Evolutionary conservation across 2,113 vertebrate genomes (phyloP).

Genomic region (Hucho hucho): DNA sequence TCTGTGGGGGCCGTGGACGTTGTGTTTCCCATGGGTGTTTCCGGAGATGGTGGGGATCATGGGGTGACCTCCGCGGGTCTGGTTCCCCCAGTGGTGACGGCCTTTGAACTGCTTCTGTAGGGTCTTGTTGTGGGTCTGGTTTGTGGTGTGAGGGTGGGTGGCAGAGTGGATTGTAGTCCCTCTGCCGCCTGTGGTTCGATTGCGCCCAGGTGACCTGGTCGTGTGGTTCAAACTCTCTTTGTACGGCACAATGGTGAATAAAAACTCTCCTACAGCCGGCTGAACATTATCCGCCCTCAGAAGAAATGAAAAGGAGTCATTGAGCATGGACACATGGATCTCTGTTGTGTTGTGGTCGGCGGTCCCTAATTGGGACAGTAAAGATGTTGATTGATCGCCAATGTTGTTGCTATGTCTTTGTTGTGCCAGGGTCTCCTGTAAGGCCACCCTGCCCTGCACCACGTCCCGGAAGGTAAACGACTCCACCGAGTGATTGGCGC

Average conservation of each 20-base stretch:
- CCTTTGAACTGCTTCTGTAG: constrained; percentile 49
- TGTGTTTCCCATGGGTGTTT: constrained; percentile 29
- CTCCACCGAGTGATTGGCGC: constrained; percentile 54
- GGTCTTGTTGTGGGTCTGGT: constrained; percentile 57
- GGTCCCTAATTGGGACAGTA: constrained; percentile 48
- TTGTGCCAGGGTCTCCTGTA: constrained; percentile 60
- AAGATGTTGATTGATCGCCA: constrained; percentile 17
- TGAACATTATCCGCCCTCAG: constrained; percentile 81
- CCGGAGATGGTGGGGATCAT: constrained; percentile 40
- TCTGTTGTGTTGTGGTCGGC: constrained; percentile 3
- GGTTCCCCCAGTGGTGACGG: constrained; percentile 60
- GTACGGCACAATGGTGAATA: constrained; percentile 79
- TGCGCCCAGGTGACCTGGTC: constrained; percentile 23
- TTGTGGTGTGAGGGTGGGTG: constrained; percentile 45
- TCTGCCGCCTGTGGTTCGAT: constrained; percentile 27
- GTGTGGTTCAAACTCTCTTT: constrained; percentile 54
- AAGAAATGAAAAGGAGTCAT: constrained; percentile 84
- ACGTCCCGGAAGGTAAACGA: constrained; percentile 83
- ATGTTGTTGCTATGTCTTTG: constrained; percentile 47
- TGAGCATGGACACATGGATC: constrained; percentile 50
- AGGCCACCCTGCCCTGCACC: constrained; percentile 75
- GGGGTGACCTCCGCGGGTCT: constrained; percentile 35
- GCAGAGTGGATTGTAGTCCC: constrained; percentile 28
- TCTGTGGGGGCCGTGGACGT: constrained; percentile 33
- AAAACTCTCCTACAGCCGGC: constrained; percentile 76